phyloP scores from a whole-genome alignment of 2,113 vertebrate species.

The Prolemur simus region DNA sequence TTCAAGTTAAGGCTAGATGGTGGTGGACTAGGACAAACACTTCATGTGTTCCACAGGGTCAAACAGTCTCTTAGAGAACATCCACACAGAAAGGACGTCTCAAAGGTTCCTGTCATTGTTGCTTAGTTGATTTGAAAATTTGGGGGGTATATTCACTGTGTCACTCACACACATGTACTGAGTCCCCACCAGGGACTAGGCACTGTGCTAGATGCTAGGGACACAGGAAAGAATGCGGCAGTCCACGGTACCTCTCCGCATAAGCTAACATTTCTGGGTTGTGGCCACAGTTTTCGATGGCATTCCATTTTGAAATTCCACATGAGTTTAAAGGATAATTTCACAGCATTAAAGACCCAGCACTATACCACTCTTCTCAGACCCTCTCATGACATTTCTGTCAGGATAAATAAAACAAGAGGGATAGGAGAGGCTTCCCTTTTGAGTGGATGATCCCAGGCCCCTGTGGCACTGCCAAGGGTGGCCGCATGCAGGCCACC shows the following conservation, averaged over 20 bases:
- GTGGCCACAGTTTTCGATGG: not conserved
- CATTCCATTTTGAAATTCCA: not conserved
- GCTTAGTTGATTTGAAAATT: not conserved
- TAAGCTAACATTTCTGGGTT: not conserved
- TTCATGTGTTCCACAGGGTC: not conserved
- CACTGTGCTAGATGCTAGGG: not conserved
- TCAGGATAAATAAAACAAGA: not conserved
- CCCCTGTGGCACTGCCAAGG: not conserved
- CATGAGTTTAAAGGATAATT: not conserved
- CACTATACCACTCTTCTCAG: not conserved
- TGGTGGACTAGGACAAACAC: not conserved
- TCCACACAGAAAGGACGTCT: not conserved
- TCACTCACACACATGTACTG: too few species aligned
- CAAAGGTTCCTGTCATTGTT: not conserved
- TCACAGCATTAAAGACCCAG: not conserved
- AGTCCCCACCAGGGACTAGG: accelerated
- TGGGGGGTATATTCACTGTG: not conserved
- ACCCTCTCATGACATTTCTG: not conserved
- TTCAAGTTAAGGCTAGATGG: not conserved
- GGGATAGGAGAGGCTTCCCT: not conserved
- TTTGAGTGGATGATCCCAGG: not conserved
- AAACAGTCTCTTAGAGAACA: not conserved
- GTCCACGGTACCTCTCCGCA: not conserved
- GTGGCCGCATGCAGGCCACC: not conserved
- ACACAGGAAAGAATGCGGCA: not conserved